Conservation (phyloP, 2,113 vertebrate species). For the Ondatra zibethicus region DNA sequence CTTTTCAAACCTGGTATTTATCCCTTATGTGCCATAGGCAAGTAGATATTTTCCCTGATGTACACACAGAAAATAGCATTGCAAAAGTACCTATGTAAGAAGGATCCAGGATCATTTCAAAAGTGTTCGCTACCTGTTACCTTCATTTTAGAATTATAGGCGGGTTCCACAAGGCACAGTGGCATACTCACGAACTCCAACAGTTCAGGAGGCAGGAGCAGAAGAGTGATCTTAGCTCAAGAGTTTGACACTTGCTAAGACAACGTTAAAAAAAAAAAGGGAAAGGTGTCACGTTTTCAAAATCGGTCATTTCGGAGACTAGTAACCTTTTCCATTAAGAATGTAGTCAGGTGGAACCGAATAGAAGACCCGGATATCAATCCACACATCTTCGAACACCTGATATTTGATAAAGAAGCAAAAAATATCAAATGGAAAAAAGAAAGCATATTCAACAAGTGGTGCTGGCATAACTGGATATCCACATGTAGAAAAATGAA, state of each 20-base stretch:
- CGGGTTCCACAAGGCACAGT: too few species aligned
- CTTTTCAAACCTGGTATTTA: slow-evolving; percentile 44
- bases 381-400: too few species aligned
- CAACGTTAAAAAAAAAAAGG: not conserved
- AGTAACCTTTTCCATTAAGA: not conserved
- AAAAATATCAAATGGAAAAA: too few species aligned
- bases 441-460: too few species aligned
- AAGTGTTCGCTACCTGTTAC: not conserved
- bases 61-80: not conserved
- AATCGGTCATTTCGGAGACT: not conserved
- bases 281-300: not conserved
- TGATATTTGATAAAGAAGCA: too few species aligned
- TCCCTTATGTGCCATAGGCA: not conserved
- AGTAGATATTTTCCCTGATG: not conserved
- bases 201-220: not conserved
- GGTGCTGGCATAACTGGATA: too few species aligned
- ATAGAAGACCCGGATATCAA: too few species aligned
- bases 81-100: not conserved
- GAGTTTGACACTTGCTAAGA: not conserved
- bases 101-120: not conserved
- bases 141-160: not conserved
- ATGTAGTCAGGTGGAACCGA: not conserved
- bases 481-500: too few species aligned
- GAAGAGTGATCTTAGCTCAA: not conserved
- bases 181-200: not conserved